Percentiles rank a stretch among this genome's conserved stretches.
Evolutionary conservation across 2,113 vertebrate species (phyloP).

Genomic region (Felis chaus): DNA sequence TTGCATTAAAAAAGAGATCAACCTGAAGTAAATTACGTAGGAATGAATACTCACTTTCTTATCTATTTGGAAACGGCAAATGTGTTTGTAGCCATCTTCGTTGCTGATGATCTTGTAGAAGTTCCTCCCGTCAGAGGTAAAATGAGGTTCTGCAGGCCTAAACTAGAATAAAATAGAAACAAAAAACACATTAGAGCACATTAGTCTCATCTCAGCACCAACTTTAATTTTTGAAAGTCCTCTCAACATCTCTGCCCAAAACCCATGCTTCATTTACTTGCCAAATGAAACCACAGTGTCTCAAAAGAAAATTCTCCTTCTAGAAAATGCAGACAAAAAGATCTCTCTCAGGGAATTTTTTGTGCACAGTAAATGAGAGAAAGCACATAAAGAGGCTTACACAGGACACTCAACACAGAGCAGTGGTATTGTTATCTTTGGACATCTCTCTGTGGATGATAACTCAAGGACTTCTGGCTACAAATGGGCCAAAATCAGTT

Average conservation of each 20-base stretch:
- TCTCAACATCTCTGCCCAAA: conserved; percentile 15
- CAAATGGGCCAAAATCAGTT: neutral
- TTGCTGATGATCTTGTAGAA: conserved; percentile 96
- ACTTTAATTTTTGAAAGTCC: neutral
- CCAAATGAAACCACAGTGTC: neutral
- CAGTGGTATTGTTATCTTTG: neutral
- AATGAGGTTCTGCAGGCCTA: conserved; percentile 89
- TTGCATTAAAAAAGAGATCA: neutral
- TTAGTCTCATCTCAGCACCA: neutral
- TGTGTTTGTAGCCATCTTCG: conserved; percentile 91
- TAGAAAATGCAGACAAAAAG: neutral
- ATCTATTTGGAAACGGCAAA: conserved; percentile 85
- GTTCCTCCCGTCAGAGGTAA: conserved; percentile 87
- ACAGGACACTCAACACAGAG: neutral
- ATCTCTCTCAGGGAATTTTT: neutral
- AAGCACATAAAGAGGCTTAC: neutral
- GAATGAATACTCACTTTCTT: conserved; percentile 2
- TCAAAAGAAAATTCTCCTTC: neutral
- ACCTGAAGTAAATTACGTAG: neutral
- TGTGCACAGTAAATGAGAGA: neutral
- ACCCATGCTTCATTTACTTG: neutral
- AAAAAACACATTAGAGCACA: neutral
- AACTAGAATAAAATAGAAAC: conserved; percentile 88
- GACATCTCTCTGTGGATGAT: neutral
- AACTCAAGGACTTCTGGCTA: neutral